phyloP scores from a whole-genome alignment of 2,113 vertebrate species.

The Saguinus imperator region DNA sequence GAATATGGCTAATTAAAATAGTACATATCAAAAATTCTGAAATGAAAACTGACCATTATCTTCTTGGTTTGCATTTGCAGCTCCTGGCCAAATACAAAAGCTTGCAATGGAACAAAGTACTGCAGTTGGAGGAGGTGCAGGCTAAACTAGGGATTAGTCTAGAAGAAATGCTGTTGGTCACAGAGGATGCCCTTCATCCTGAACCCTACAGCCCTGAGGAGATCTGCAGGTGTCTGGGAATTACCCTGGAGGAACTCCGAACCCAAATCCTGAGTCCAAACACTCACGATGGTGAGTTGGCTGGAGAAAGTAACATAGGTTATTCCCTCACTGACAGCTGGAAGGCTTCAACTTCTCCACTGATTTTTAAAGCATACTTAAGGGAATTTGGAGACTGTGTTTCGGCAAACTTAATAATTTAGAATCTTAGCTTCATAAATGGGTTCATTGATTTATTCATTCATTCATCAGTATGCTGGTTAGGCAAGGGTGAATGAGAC shows the following conservation, averaged over 20 bases:
- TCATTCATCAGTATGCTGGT: neutral
- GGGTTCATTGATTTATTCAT: neutral
- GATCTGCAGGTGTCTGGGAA: conserved; percentile 90
- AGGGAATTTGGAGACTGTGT: conserved; percentile 7
- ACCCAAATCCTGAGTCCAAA: conserved; percentile 89
- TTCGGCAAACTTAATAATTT: conserved; percentile 13
- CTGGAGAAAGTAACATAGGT: neutral
- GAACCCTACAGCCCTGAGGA: conserved; percentile 93
- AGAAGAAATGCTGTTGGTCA: conserved; percentile 92
- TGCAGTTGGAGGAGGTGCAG: conserved; percentile 92
- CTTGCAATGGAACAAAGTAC: conserved; percentile 83
- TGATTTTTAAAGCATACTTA: conserved; percentile 13
- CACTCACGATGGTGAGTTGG: conserved; percentile 90
- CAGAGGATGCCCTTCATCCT: conserved; percentile 91
- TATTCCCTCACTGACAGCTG: neutral
- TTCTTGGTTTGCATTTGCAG: conserved; percentile 77
- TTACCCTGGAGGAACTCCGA: conserved; percentile 88
- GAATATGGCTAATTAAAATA: neutral
- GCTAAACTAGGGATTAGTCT: conserved; percentile 85
- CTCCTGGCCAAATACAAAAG: conserved; percentile 86
- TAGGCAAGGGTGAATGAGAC: neutral
- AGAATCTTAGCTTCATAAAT: conserved; percentile 18
- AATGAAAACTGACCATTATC: conserved; percentile 50
- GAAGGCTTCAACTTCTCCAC: neutral
- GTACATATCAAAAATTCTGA: conserved; percentile 20